These are phyloP conservation scores for Aphrophora alni DNA, from an alignment of 2,888 invertebrate species.

Conservation along the genomic window DNA sequence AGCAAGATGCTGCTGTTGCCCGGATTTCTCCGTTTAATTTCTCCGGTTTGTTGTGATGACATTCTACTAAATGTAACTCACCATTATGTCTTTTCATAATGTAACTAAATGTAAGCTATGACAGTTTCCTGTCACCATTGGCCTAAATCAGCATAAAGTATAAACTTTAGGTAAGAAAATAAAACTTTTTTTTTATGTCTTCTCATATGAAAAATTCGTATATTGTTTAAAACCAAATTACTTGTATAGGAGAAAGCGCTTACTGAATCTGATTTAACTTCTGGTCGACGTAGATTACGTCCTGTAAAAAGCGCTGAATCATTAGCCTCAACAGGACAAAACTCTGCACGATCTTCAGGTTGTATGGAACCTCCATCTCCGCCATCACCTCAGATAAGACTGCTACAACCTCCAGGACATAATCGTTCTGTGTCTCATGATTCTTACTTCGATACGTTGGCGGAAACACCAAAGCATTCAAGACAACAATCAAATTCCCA, in stretches of 20 bases:
- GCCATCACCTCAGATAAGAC: conserved; percentile 43
- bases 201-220: too few relatives aligned
- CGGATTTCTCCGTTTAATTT: too few relatives aligned
- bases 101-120: too few relatives aligned
- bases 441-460: conserved; percentile 86
- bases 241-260: conserved; percentile 57
- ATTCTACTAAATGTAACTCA: too few relatives aligned
- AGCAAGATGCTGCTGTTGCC: too few relatives aligned
- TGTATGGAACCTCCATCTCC: conserved; percentile 45
- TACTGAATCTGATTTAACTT: conserved; percentile 57
- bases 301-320: conserved; percentile 77
- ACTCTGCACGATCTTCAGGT: conserved; percentile 43
- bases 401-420: conserved; percentile 59
- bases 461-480: conserved; percentile 59
- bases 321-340: conserved; percentile 59
- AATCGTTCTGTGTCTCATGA: conserved; percentile 84
- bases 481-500: not conserved
- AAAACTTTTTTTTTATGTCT: too few relatives aligned
- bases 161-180: too few relatives aligned
- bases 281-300: conserved; percentile 62
- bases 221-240: too few relatives aligned
- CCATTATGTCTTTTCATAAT: too few relatives aligned
- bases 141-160: too few relatives aligned
- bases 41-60: too few relatives aligned
- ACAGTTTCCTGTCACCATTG: too few relatives aligned